Conservation (phyloP, 2,797 vertebrate species). For the Amniataba percoides region DNA sequence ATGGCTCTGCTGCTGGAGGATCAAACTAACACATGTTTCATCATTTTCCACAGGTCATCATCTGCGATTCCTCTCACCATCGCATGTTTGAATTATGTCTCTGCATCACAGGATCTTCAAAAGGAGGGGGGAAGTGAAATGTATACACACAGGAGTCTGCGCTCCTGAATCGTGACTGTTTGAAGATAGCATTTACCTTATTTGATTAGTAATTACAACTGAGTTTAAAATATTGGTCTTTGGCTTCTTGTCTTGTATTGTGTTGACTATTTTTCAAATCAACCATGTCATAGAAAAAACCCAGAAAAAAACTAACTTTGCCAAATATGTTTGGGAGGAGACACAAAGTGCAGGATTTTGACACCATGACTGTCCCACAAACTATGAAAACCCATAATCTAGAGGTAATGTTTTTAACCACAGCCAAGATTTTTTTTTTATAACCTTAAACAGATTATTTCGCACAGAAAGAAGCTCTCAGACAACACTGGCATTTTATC, state of each 20-base stretch:
- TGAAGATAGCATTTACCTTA: conserved; percentile 8
- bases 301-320: too few species aligned
- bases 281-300: too few species aligned
- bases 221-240: not conserved
- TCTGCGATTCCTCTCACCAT: conserved; percentile 31
- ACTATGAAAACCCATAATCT: not conserved
- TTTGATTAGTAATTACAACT: not conserved
- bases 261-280: not conserved
- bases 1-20: conserved; percentile 43
- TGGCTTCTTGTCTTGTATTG: not conserved
- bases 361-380: too few species aligned
- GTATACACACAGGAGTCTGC: conserved; percentile 5
- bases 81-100: conserved; percentile 42
- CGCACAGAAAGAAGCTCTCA: not conserved
- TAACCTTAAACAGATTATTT: not conserved
- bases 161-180: not conserved
- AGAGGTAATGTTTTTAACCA: not conserved
- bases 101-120: conserved; percentile 53
- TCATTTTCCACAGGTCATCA: conserved; percentile 60
- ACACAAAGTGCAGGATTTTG: not conserved
- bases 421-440: not conserved
- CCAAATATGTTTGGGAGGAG: not conserved
- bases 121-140: conserved; percentile 12
- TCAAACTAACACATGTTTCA: conserved; percentile 58
- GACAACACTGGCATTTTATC: not conserved